Conservation (phyloP, 2,113 vertebrate species). For the Myocastor coypus region DNA sequence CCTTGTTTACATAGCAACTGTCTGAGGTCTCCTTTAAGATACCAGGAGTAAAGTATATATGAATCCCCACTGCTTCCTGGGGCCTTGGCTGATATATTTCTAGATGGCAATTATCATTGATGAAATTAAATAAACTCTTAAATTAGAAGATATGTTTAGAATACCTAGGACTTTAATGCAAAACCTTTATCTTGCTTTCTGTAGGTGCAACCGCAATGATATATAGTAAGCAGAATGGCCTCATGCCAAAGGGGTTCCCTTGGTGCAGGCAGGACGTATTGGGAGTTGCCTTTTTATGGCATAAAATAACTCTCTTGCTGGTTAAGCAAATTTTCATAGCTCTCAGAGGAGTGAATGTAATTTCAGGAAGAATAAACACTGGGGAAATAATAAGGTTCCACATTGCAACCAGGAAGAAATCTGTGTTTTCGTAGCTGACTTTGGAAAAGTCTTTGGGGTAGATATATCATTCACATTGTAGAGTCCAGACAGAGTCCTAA, state of each 20-base stretch:
- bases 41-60: neutral
- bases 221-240: neutral
- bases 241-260: neutral
- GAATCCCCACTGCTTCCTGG: neutral
- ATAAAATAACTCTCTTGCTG: neutral
- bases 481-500: neutral
- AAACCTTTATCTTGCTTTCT: neutral
- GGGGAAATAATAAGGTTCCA: slow-evolving; percentile 63
- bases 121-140: slow-evolving; percentile 1
- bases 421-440: slow-evolving; percentile 52
- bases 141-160: neutral
- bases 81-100: neutral
- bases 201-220: neutral
- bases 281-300: neutral
- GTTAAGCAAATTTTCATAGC: slow-evolving; percentile 42
- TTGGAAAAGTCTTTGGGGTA: slow-evolving; percentile 35
- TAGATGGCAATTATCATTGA: slow-evolving; percentile 22
- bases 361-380: slow-evolving; percentile 49
- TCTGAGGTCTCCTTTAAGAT: neutral
- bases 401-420: slow-evolving; percentile 37
- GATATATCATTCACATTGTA: neutral
- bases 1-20: neutral
- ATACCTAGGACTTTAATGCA: neutral
- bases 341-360: slow-evolving; percentile 55
- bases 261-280: neutral